phyloP scores from a whole-genome alignment of 2,888 invertebrate species.

The Mimachlamys varia region DNA sequence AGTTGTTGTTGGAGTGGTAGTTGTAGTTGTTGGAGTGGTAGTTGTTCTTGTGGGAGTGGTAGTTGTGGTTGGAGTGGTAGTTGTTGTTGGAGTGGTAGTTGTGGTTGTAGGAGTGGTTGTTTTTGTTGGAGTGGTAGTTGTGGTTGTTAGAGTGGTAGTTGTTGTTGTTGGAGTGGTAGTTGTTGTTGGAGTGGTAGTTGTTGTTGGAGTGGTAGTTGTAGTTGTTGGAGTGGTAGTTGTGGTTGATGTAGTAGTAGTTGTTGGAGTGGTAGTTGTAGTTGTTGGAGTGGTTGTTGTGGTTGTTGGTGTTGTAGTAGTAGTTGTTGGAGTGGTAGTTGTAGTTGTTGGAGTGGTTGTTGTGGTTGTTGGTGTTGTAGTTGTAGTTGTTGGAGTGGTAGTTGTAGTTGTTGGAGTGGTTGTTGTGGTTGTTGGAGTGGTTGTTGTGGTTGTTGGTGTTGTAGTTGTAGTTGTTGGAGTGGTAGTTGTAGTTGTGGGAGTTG shows the following conservation, averaged over 20 bases:
- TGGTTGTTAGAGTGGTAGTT: conserved; percentile 9
- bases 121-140: neutral
- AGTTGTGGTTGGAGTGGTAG: neutral
- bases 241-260: neutral
- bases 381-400: neutral
- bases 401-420: neutral
- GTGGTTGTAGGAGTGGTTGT: neutral
- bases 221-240: conserved; percentile 23
- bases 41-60: neutral
- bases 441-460: neutral
- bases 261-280: neutral
- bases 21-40: conserved; percentile 38
- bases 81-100: neutral
- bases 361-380: neutral
- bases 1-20: conserved; percentile 12
- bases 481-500: neutral
- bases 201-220: neutral
- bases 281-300: neutral
- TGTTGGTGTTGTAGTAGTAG: neutral
- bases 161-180: neutral
- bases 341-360: neutral
- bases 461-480: neutral
- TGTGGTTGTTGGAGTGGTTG: neutral
- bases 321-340: neutral
- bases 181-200: conserved; percentile 39